phyloP scores from a whole-genome alignment of 2,797 vertebrate species.

The Manis javanica region DNA sequence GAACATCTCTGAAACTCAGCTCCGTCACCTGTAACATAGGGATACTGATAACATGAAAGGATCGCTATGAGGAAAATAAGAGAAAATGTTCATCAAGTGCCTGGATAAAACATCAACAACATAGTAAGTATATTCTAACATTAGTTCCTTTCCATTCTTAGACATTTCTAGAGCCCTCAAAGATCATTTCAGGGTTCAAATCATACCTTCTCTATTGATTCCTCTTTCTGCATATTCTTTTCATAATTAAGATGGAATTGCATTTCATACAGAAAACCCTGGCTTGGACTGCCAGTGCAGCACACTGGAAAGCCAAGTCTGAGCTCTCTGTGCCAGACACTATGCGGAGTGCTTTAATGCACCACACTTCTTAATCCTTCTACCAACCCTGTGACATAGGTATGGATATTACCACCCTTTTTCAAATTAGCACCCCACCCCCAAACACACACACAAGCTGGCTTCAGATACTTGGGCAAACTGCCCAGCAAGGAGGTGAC shows the following conservation, averaged over 20 bases:
- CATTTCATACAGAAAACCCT: neutral
- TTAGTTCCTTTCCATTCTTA: neutral
- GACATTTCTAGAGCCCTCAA: neutral
- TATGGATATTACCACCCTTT: neutral
- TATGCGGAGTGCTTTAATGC: neutral
- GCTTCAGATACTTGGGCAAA: neutral
- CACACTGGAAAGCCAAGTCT: neutral
- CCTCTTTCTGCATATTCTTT: neutral
- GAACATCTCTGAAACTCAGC: neutral
- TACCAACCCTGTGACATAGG: neutral
- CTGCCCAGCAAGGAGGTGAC: neutral
- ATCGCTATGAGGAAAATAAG: neutral
- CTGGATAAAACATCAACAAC: neutral
- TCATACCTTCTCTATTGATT: neutral
- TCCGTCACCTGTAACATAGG: neutral
- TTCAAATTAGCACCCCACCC: neutral
- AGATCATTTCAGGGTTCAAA: neutral
- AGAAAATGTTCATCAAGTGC: neutral
- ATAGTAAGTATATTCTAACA: neutral
- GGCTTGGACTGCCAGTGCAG: neutral
- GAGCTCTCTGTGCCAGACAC: neutral
- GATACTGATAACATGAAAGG: neutral
- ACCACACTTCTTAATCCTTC: neutral
- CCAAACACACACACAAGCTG: neutral
- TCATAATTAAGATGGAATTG: conserved; percentile 29